These are phyloP conservation scores for Drosophila mulleri DNA, from an alignment of 2,888 invertebrate genomes.

Conservation along the genomic window DNA sequence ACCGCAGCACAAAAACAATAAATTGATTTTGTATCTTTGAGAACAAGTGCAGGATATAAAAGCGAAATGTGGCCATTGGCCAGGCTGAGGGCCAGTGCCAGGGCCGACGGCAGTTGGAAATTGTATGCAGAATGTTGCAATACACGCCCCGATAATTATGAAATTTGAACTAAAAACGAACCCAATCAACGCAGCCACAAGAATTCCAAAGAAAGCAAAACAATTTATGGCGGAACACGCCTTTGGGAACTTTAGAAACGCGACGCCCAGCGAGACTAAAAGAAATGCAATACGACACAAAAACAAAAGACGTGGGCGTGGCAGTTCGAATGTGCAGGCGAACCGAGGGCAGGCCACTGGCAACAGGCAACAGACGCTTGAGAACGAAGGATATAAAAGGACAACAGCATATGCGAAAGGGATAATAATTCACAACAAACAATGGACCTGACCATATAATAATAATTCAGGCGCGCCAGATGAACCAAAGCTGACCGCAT, in stretches of 20 bases:
- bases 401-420: conserved; percentile 77
- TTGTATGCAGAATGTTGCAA: conserved; percentile 53
- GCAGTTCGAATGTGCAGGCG: conserved; percentile 18
- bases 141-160: conserved; percentile 75
- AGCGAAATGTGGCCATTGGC: conserved; percentile 1
- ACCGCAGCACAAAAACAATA: conserved; percentile 60
- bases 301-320: conserved; percentile 43
- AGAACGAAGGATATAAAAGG: conserved; percentile 42
- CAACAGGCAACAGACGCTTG: conserved; percentile 42
- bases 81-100: too few species aligned
- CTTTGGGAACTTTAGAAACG: conserved; percentile 60
- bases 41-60: conserved; percentile 52
- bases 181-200: conserved; percentile 40
- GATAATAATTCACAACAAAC: conserved; percentile 72
- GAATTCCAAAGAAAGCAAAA: conserved; percentile 69
- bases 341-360: conserved; percentile 5
- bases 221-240: conserved; percentile 73
- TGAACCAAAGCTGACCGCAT: conserved; percentile 63
- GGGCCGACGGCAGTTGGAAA: not conserved
- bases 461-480: conserved; percentile 60
- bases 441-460: conserved; percentile 51
- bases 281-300: conserved; percentile 19
- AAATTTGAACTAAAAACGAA: conserved; percentile 62
- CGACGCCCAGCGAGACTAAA: conserved; percentile 39
- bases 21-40: conserved; percentile 71